These are phyloP conservation scores for Melanaphis sacchari DNA, from an alignment of 1,140 invertebrate species.

Conservation along the genomic window DNA sequence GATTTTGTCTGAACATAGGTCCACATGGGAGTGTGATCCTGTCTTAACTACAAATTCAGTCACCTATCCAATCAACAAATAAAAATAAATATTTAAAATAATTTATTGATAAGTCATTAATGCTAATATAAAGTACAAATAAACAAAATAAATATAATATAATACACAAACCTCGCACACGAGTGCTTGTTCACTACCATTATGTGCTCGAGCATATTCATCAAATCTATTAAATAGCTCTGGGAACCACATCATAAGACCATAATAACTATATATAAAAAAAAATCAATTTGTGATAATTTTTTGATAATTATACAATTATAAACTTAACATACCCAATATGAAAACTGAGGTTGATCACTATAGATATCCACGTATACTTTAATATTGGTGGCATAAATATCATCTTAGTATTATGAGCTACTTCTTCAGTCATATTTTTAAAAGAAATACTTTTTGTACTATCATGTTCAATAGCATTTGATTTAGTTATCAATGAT, in stretches of 20 bases:
- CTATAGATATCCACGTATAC: conserved; percentile 82
- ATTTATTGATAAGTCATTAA: not conserved
- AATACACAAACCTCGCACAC: conserved; percentile 71
- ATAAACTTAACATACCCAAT: conserved; percentile 71
- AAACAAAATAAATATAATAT: too few relatives aligned
- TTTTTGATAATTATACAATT: not conserved
- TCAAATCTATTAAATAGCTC: conserved; percentile 80
- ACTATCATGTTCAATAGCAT: conserved; percentile 33
- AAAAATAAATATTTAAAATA: not conserved
- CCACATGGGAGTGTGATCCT: conserved; percentile 69
- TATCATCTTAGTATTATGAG: conserved; percentile 78
- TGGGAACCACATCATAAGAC: conserved; percentile 84
- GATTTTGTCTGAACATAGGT: conserved; percentile 70
- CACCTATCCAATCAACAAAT: conserved; percentile 63
- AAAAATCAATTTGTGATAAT: not conserved
- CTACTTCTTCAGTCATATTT: conserved; percentile 5
- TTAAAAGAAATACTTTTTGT: conserved; percentile 49
- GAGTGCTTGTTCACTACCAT: conserved; percentile 68
- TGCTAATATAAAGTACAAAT: not conserved
- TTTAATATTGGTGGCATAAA: conserved; percentile 80
- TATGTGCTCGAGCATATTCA: conserved; percentile 71
- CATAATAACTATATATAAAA: conserved; percentile 78
- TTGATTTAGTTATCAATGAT: conserved; percentile 30
- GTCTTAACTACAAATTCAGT: conserved; percentile 76
- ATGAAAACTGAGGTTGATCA: conserved; percentile 88